Evolutionary conservation across 1,140 invertebrate genomes (phyloP), one percentile per base, ranked within the genome.

Genomic region (Tetraneura akinire): DNA sequence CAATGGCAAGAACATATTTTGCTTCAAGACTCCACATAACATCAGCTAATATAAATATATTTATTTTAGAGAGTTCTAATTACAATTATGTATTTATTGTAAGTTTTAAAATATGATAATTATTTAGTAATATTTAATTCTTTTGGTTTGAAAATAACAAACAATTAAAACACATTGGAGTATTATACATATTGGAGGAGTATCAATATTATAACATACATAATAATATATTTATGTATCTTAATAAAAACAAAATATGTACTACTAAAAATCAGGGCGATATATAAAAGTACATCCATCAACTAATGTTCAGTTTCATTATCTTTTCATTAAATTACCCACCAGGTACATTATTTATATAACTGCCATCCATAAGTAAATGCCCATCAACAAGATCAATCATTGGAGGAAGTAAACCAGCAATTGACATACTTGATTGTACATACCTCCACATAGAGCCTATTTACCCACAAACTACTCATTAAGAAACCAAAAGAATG

Each of bases 291-390:
- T 37, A 37, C 32, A 8, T 37, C 8, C 32, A 37, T 37, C 8
- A 8, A 37, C 3, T 8, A 37, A 37, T 37, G 32, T 37, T 8
- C 8, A 37, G 3, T 8, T 37, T 8, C 6, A 47, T 18, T 11
- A 26, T 9, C 16, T 21, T 14, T 45, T n/a, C 18, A 18, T n/a
- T 0, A 64, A 64, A 64, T 37, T 49, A 71, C n/a, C 23, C 91
- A 96, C 97, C 96, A 94, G 97, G 97, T 66, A 99, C 92, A 88
- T 99, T 99, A 87, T 99, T 98, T 84, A 97, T 92, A 89, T 99
- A 99, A 88, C 94, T 96, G 80, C 97, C 97, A 87, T 99, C 97
- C 81, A 98, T 88, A 82, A 99, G 90, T 83, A 98, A 90, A 89
- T 98, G 96, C 82, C 96, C 96, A 86, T 98, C 96, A 80, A 88